Percentiles rank a stretch among this genome's conserved stretches.
phyloP scores from a whole-genome alignment of 2,797 vertebrate genomes.

The Neosilurus mollespiculum region DNA sequence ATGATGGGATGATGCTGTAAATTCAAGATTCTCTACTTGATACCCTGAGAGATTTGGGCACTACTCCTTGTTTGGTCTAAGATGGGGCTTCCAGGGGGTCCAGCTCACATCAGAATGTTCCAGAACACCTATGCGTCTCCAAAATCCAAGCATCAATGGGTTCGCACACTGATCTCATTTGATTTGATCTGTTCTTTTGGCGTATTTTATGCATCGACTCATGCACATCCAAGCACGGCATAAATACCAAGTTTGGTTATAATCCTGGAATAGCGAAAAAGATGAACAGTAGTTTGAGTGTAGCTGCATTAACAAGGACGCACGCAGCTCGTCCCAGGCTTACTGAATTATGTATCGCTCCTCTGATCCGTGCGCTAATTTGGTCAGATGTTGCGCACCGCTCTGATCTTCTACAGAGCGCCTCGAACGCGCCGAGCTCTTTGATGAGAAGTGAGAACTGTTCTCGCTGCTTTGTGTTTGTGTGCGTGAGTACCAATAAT shows the following conservation, averaged over 20 bases:
- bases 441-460: conserved; percentile 31
- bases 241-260: background rate
- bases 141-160: background rate
- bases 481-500: conserved; percentile 22
- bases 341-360: conserved; percentile 77
- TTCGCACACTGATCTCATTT: background rate
- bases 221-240: background rate
- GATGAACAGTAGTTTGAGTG: conserved; percentile 30
- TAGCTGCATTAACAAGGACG: conserved; percentile 53
- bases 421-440: conserved; percentile 17
- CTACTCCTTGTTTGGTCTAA: background rate
- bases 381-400: conserved; percentile 54
- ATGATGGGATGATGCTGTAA: too few relatives aligned
- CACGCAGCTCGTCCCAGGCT: conserved; percentile 69
- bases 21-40: background rate
- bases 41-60: background rate
- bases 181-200: background rate
- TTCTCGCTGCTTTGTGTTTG: conserved; percentile 12
- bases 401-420: conserved; percentile 75
- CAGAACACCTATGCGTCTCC: too few relatives aligned
- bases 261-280: background rate
- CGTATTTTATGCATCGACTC: background rate
- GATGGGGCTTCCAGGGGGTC: too few relatives aligned
- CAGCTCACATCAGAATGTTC: too few relatives aligned
- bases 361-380: conserved; percentile 70